Evolutionary conservation across 2,888 invertebrate genomes (phyloP), one percentile per base, ranked within the genome.

Genomic region (Zaprionus lineosus): DNA sequence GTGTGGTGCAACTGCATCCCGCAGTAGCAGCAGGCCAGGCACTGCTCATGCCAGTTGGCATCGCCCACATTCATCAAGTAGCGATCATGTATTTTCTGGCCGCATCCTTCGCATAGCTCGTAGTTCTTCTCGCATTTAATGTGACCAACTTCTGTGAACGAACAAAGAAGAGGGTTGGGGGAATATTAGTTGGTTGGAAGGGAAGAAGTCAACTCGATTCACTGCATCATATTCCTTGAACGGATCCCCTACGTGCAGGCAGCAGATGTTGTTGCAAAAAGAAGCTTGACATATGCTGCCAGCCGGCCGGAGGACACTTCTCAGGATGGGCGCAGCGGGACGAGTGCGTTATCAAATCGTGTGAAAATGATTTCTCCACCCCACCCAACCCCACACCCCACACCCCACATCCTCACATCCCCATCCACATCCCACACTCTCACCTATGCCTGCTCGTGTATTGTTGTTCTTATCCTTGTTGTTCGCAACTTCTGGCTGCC

Each of bases 41-140:
- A 99, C 88, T 95, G 95, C 88, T 98, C 98, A 91, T 99, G 99
- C 95, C 98, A 99, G 87, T 96, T 96, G 56, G 96, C 93, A 86
- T 98, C 98, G 41, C 96, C 95, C 37, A 98, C 97, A 87, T 97
- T 93, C 94, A 98, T 96, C 86, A 98, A 93, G 91, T 96, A 99
- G 57, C 97, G 93, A 91, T 98, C 98, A 88, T 96, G 94, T 86
- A 99, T 99, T 91, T 96, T 96, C 89, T 95, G 95, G 9, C 97
- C 96, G 91, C 99, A 99, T 47, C 97, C 97, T 84, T 97, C 97
- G 91, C 98, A 99, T 87, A 95, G 94, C 90, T 97, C 96, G 74
- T 94, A 95, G 68, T 94, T 94, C 90, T 95, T 95, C 90, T 95
- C 94, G 69, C 94, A 92, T 89, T 94, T 94, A 89, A 94, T 93